These are phyloP conservation scores for Nylanderia fulva DNA, from an alignment of 1,140 invertebrate species.

Conservation along the genomic window DNA sequence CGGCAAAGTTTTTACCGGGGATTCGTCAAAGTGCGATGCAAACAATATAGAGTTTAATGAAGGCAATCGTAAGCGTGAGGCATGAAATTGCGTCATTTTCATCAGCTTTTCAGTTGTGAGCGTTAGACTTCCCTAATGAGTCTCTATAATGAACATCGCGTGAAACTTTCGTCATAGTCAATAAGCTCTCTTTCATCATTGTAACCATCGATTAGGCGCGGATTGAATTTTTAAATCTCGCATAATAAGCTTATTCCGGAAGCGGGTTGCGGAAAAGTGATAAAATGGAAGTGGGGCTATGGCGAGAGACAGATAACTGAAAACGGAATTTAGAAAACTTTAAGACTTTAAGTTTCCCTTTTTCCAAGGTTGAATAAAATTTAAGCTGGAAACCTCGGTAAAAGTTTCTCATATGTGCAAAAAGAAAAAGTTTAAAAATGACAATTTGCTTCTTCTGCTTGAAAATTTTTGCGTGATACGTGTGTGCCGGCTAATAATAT, in stretches of 20 bases:
- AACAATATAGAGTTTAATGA: conserved; percentile 19
- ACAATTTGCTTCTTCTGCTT: not conserved
- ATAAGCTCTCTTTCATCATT: not conserved
- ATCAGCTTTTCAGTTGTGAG: not conserved
- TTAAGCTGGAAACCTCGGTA: not conserved
- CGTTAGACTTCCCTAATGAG: conserved; percentile 8
- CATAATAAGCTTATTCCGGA: not conserved
- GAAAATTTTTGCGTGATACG: not conserved
- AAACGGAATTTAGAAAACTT: not conserved
- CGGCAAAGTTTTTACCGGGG: not conserved
- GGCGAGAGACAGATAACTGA: not conserved
- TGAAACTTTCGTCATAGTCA: conserved; percentile 3
- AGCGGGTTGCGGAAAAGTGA: conserved; percentile 15
- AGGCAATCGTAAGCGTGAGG: not conserved
- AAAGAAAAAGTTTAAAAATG: not conserved
- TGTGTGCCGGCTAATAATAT: not conserved
- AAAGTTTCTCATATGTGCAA: not conserved
- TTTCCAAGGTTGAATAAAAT: not conserved
- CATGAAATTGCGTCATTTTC: conserved; percentile 1
- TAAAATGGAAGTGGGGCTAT: conserved; percentile 21
- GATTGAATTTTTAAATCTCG: conserved; percentile 28
- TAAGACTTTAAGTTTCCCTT: not conserved
- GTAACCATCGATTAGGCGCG: not conserved
- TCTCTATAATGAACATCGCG: not conserved
- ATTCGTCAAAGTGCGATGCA: conserved; percentile 1